Base-by-base conservation (phyloP, 2,113 vertebrate genomes). In the Bos javanicus region DNA sequence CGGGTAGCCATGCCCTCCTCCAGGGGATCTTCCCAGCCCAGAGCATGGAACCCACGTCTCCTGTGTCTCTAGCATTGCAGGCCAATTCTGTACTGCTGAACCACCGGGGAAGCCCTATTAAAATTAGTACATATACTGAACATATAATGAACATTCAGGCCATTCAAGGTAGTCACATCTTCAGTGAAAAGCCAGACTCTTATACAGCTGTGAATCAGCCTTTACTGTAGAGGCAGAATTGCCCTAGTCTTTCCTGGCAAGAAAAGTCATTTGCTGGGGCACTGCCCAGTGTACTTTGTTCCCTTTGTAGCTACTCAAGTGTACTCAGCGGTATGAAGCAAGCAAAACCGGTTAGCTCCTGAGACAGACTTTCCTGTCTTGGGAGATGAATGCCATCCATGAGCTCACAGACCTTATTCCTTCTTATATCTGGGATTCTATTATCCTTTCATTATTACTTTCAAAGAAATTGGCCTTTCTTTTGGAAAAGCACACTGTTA, bases 401-500 rank as follows among this genome's bases (percentile, higher is more conserved):
- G 39, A 96, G n/a, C 62, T 93, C n/a, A 14, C 9, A 89, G 96
- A 67, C 57, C 33, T 90, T 62, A 87, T 57, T 83, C 36, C 39
- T 89, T 89, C 60, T 86, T 46, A n/a, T 89, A 54, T 78, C 33
- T 94, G 50, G 43, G 62, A 95, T 91, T 94, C 59, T 96, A 39
- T 90, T 92, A 92, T 80, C 46, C 46, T 92, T 36, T 94, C 56
- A 71, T 83, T 96, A 94, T 95, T 95, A 46, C 90, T 94, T 94
- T 96, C 87, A 94, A 95, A 36, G 15, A 67, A 12, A 10, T 52
- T 43, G 0, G 11, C 23, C 52, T 95, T 86, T 83, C 26, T 81
- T 88, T 97, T 87, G 80, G 52, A 96, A 80, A 93, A 97, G 25
- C n/a, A 50, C 15, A 54, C 33, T 43, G 36, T 28, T 91, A 50